Evolutionary conservation across 2,888 invertebrate species (phyloP), one percentile per base, ranked within the genome.

Genomic region (Leptopilina syphax): DNA sequence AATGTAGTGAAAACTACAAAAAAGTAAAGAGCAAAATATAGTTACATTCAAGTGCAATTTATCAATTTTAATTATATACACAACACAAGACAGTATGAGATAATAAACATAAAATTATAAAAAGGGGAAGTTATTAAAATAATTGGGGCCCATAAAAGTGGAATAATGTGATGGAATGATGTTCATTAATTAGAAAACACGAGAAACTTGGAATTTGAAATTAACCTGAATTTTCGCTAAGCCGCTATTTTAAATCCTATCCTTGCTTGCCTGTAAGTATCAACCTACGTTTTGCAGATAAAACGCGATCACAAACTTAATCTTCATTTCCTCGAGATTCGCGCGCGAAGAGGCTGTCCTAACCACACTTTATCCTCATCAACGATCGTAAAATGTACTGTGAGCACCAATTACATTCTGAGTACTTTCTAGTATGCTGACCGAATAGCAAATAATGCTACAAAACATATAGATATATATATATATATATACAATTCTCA

Each of bases 361-460:
- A 78, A 82, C 81, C 82, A 78, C 79, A 82, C 80, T 84, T 83
- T 83, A 84, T 82, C 81, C 83, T 84, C 83, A 84, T 84, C 84
- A 82, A 81, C 82, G 81, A 83, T 83, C 83, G 83, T 83, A 84
- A 84, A 83, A 83, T 84, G 82, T 80, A 79, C 80, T 77, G 34
- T 34, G 80, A 84, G 82, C 82, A 83, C 82, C 84, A 84, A 83
- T 84, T 84, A 83, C 81, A 83, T 81, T 80, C 79, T 81, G 81
- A 84, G 80, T 81, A 83, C 83, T 81, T 82, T 83, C 82, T 81
- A 78, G 79, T 82, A 83, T 83, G 82, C 82, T 79, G 80, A 78
- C 44, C 80, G 83, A 83, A 82, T 82, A 81, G 80, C 82, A 83
- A 83, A 79, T 81, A 81, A 81, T 83, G 80, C 76, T 13, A n/a